Evolutionary conservation across 30 jellyfish, hydroid and myxozoan species (phyloP), one percentile per base, ranked within the genome.

Genomic region (Aurelia coerulea): DNA sequence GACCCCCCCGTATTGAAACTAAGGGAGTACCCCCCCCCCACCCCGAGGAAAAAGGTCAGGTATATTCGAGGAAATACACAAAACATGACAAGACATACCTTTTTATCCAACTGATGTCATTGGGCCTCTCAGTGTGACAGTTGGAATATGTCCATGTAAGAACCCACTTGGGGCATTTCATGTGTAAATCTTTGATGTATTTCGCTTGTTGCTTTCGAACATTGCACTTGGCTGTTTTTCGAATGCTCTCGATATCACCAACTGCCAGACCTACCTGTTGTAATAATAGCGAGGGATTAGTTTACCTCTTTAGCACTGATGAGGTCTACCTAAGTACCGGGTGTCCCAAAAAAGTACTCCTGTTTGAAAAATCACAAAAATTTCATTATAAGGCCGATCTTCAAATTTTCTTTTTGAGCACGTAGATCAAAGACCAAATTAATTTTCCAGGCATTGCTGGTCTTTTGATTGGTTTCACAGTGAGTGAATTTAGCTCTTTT

Each of bases 241-340:
- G 76, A 62, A 90, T 88, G 65, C 97, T 92, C 11, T 73, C 84
- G 37, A 90, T 90, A 52, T 90, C 97, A 73, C 89, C 97, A 46
- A 90, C 97, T 10, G 97, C 97, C 50, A 80, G 69, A 74, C 97
- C 97, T 81, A 90, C 88, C 97, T 90, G 73, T 2, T 23, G 63
- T 29, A 33, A 29, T 16, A 8, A 60, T 17, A 19, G 10, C 23
- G 8, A 60, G 23, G 11, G 0, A 16, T 5, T 60, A 11, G 23
- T 23, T 16, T 6, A 23, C 6, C 18, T 23, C 23, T 5, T 60
- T 16, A 56, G 70, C 23, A 23, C 18, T 16, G 70, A 60, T 6
- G 5, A 60, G 10, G 23, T 13, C 66, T 17, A 11, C 17, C 16
- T 56, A 11, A 17, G 66, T 56, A 56, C 17, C 17, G 66, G 66